phyloP scores from a whole-genome alignment of 2,888 invertebrate genomes.

The Brenthis ino region DNA sequence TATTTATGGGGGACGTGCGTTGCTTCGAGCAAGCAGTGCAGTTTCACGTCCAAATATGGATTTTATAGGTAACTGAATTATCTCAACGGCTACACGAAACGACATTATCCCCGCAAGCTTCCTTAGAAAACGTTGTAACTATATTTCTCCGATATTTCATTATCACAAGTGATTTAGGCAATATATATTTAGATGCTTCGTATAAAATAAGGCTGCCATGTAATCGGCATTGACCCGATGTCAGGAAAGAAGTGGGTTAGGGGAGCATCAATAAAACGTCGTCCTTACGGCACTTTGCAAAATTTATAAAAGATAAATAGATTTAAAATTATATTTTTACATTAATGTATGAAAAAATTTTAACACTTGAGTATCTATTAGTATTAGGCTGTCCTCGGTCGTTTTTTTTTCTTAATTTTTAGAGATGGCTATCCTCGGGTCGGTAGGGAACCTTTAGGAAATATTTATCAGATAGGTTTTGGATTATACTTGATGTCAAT shows the following conservation, averaged over 20 bases:
- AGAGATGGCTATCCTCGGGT: no score
- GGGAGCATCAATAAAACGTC: constrained; percentile 38
- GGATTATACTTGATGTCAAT: no score
- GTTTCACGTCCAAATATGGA: background rate
- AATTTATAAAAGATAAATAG: constrained; percentile 16
- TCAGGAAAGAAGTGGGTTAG: constrained; percentile 52
- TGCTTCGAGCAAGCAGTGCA: background rate
- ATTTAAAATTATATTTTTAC: background rate
- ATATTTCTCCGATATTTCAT: constrained; percentile 35
- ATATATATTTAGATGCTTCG: constrained; percentile 19
- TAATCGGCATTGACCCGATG: constrained; percentile 54
- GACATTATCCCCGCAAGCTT: background rate
- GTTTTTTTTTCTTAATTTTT: no score
- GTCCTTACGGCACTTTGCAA: constrained; percentile 24
- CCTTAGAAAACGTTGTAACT: constrained; percentile 10
- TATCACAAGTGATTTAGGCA: constrained; percentile 34
- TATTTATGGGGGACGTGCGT: background rate
- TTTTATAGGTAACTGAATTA: constrained; percentile 2
- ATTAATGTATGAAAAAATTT: no score
- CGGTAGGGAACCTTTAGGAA: no score
- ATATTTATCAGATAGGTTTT: no score
- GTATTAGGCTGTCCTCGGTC: no score
- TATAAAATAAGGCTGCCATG: constrained; percentile 27
- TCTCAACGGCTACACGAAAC: background rate
- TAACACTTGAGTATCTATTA: no score